phyloP scores from a whole-genome alignment of 2,888 invertebrate species.

The Plagiodera versicolora region DNA sequence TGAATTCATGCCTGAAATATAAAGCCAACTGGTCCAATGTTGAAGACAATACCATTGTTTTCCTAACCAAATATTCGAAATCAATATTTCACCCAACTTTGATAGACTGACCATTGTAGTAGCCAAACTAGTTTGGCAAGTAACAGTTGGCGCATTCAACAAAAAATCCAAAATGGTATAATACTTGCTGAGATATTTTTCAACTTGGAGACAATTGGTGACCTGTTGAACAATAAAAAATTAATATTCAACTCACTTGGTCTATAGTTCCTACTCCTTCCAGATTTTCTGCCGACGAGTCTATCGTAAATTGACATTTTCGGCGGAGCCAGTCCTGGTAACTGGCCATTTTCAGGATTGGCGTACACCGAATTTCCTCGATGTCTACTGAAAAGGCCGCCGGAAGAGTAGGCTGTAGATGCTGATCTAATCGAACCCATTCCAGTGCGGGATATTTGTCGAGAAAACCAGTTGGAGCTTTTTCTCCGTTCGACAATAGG shows the following conservation, averaged over 20 bases:
- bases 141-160: too few species aligned
- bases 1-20: too few species aligned
- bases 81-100: too few species aligned
- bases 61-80: too few species aligned
- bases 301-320: conserved; percentile 85
- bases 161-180: too few species aligned
- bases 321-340: conserved; percentile 59
- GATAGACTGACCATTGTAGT: too few species aligned
- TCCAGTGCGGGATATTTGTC: conserved; percentile 80
- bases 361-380: conserved; percentile 76
- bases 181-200: too few species aligned
- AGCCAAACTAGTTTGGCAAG: too few species aligned
- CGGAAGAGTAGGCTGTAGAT: conserved; percentile 83
- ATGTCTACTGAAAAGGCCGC: conserved; percentile 74
- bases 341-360: conserved; percentile 56
- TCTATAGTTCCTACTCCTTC: conserved; percentile 56
- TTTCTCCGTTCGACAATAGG: conserved; percentile 83
- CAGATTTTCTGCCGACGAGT: conserved; percentile 78
- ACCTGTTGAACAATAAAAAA: neutral
- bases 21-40: too few species aligned
- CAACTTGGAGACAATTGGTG: too few species aligned
- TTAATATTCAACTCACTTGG: conserved; percentile 30
- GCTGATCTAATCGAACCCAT: conserved; percentile 86
- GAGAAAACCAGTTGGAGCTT: conserved; percentile 77
- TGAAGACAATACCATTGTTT: too few species aligned